Evolutionary conservation across 2,888 invertebrate genomes (phyloP), one percentile per base, ranked within the genome.

Genomic region (Halocaridina rubra): DNA sequence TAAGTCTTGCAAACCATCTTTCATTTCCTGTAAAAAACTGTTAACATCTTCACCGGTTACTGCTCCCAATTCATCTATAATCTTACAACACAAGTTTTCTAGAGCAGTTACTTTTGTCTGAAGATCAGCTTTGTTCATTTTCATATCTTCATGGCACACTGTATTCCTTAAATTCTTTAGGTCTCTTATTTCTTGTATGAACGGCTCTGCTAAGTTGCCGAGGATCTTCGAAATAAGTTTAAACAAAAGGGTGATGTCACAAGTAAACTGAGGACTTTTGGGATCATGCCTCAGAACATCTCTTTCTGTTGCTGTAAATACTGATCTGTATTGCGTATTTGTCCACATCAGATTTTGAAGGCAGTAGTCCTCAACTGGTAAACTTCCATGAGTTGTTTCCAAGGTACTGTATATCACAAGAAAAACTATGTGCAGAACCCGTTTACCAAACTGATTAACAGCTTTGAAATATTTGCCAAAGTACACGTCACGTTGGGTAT

Each of bases 381-480:
- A 16, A 4, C 10, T 74, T 57, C 81, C 67, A 24, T 39, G 13
- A 22, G 67, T 29, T 13, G 67, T 75, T 16, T 78, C 78, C 10
- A 79, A 67, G 19, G 81, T 57, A 7, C 46, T 33, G 33, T 81
- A 79, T 3, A 86, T 64, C 5, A 79, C 27, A 4, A 72, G 29
- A 39, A 79, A 86, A 7, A 46, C 24, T 3, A 27, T 29, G 8
- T 24, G 32, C 33, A 86, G 39, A 10, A 86, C 79, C n/a, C 30
- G 27, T 39, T 71, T 78, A 1, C 86, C 86, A 53, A 79, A 67
- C 22, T 27, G 32, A 33, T 67, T 86, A 8, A 86, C 75, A 27
- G 81, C 86, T 75, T 86, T 86, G 75, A 86, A 86, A 57, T 86
- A 86, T 24, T 86, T 86, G 1, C 86, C 81, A 39, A 86, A 86